Conservation (phyloP, 2,888 invertebrate genomes). For the Ophion costatus region DNA sequence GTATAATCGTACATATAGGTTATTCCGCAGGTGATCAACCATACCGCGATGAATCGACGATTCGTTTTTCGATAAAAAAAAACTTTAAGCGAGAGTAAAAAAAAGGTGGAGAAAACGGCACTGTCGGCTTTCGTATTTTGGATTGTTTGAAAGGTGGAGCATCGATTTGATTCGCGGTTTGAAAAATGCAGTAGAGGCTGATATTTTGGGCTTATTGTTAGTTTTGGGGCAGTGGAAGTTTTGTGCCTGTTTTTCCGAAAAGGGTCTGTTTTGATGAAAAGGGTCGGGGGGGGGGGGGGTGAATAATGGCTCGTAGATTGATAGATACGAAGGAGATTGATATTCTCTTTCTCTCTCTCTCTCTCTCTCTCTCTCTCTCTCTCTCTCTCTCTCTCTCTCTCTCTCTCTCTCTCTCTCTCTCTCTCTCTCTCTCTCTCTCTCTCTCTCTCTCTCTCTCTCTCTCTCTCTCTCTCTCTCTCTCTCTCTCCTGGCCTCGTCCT, state of each 20-base stretch:
- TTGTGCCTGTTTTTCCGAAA: too few species aligned
- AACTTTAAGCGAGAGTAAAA: conserved; percentile 15
- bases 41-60: neutral
- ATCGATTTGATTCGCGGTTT: too few species aligned
- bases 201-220: neutral
- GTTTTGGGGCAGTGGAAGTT: too few species aligned
- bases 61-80: neutral
- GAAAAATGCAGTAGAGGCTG: too few species aligned
- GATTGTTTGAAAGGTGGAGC: too few species aligned
- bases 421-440: conserved; percentile 18
- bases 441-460: conserved; percentile 1
- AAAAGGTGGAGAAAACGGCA: neutral
- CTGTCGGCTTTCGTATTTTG: neutral
- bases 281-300: too few species aligned
- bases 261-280: too few species aligned
- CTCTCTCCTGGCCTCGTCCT: neutral
- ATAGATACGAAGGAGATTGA: conserved; percentile 21
- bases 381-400: conserved; percentile 11
- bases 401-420: neutral
- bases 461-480: neutral
- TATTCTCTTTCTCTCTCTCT: conserved; percentile 9
- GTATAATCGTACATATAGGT: neutral
- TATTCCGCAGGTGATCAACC: neutral
- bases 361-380: neutral
- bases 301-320: too few species aligned